phyloP scores from a whole-genome alignment of 2,888 invertebrate species.

The Glaucopsyche alexis region DNA sequence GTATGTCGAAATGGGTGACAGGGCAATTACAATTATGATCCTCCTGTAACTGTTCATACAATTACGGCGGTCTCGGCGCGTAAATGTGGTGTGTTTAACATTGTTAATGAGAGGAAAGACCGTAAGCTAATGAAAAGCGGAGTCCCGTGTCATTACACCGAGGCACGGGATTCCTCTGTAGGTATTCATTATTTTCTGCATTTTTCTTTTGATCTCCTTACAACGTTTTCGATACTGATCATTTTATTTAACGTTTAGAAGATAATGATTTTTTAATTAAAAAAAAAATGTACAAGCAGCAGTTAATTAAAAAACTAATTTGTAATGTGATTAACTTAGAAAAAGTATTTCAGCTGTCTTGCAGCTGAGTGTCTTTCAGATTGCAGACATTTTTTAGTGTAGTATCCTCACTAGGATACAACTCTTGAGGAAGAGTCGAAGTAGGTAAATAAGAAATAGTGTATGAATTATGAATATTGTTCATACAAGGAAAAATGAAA shows the following conservation, averaged over 20 bases:
- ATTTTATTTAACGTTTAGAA: not conserved
- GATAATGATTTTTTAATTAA: too few species aligned
- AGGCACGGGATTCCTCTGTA: conserved; percentile 31
- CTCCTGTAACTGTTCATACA: conserved; percentile 71
- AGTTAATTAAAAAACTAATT: too few species aligned
- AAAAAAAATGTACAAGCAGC: too few species aligned
- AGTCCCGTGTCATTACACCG: conserved; percentile 38
- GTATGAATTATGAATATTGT: not conserved
- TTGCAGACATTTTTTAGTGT: too few species aligned
- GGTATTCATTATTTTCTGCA: conserved; percentile 9
- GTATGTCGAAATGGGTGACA: conserved; percentile 65
- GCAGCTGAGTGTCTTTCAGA: too few species aligned
- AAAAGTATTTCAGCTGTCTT: too few species aligned
- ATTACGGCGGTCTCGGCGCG: conserved; percentile 57
- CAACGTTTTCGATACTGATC: not conserved
- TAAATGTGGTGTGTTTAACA: conserved; percentile 67
- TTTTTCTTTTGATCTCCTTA: conserved; percentile 16
- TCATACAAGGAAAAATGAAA: conserved; percentile 9
- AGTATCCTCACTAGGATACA: too few species aligned
- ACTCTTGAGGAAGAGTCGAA: too few species aligned
- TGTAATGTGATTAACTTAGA: too few species aligned
- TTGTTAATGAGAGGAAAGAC: conserved; percentile 68
- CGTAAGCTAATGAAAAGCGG: conserved; percentile 52
- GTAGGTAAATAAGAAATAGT: too few species aligned
- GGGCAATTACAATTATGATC: conserved; percentile 68